phyloP scores from a whole-genome alignment of 2,797 vertebrate genomes.

The Agapornis canus region DNA sequence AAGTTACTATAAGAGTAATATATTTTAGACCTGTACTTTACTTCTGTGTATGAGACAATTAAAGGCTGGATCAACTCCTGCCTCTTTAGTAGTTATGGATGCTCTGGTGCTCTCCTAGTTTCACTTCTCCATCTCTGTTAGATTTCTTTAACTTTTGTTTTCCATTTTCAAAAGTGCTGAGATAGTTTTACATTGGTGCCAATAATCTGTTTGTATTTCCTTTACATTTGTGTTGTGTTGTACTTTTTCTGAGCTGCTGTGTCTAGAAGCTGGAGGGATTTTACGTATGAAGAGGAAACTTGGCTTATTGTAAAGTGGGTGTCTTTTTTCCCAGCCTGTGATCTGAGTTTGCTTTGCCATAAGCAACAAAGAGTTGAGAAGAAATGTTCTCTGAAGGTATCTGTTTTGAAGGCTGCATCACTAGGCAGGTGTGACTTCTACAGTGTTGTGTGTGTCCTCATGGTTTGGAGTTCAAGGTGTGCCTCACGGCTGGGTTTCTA shows the following conservation, averaged over 20 bases:
- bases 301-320: accelerated
- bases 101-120: accelerated
- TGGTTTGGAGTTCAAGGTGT: neutral
- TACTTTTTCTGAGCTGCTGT: neutral
- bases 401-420: neutral
- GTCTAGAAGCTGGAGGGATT: neutral
- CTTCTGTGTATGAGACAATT: neutral
- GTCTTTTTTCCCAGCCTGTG: neutral
- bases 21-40: neutral
- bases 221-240: neutral
- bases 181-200: neutral
- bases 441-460: neutral
- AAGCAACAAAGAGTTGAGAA: neutral
- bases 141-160: neutral
- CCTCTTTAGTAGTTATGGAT: neutral
- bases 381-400: neutral
- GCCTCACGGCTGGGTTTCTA: neutral
- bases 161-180: neutral
- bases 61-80: neutral
- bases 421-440: neutral
- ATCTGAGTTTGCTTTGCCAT: neutral
- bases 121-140: neutral
- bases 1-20: neutral
- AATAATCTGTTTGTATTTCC: neutral
- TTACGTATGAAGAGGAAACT: neutral